Conservation (phyloP, 2,797 vertebrate species). For the Scarus forsteni region DNA sequence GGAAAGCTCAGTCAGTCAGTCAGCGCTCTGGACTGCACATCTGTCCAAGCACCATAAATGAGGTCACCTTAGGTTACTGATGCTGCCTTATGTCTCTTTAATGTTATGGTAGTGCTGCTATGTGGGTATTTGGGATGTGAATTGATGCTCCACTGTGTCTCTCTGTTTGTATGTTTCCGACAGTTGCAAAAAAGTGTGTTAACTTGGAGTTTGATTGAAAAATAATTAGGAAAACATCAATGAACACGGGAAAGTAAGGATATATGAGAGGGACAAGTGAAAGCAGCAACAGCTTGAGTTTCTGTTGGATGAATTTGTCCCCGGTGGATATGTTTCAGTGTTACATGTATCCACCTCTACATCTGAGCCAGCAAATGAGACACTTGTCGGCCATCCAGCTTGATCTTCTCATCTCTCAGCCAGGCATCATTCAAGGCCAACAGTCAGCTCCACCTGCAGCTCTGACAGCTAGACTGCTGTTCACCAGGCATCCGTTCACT, state of each 20-base stretch:
- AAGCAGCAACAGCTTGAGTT: conserved; percentile 35
- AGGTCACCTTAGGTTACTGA: conserved; percentile 39
- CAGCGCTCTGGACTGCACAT: conserved; percentile 41
- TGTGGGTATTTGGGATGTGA: conserved; percentile 51
- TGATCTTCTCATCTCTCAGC: conserved; percentile 19
- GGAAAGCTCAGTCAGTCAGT: neutral
- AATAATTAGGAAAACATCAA: neutral
- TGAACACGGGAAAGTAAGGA: neutral
- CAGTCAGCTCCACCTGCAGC: conserved; percentile 6
- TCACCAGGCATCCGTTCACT: conserved; percentile 9
- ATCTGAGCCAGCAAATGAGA: conserved; percentile 30
- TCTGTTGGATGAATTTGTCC: conserved; percentile 11
- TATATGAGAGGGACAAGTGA: conserved; percentile 29
- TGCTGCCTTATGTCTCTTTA: conserved; percentile 28
- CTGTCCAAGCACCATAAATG: conserved; percentile 33
- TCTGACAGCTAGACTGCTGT: conserved; percentile 21
- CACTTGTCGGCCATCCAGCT: conserved; percentile 50
- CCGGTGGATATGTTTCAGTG: conserved; percentile 12
- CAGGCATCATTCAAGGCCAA: conserved; percentile 2
- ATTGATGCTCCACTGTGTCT: conserved; percentile 18
- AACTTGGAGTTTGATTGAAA: neutral
- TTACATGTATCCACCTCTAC: conserved; percentile 22
- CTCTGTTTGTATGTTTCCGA: too few species aligned
- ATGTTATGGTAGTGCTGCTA: conserved; percentile 68
- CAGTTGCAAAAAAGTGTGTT: neutral